Evolutionary conservation across 2,113 vertebrate genomes (phyloP), one percentile per base, ranked within the genome.

Genomic region (Anser cygnoides): DNA sequence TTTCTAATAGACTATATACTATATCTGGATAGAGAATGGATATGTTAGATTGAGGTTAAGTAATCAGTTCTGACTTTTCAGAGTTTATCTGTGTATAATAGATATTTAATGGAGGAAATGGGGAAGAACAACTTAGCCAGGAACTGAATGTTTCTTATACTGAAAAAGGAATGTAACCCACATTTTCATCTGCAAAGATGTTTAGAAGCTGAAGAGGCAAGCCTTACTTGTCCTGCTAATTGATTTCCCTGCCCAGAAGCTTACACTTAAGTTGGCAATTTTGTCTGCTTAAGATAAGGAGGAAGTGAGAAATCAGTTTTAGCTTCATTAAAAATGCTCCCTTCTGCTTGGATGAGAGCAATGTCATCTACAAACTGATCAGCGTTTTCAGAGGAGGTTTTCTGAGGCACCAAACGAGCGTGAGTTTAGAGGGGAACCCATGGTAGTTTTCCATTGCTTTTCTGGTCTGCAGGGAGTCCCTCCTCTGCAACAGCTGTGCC

Each of bases 131-230:
- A 54, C 93, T 96, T 93, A 95, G 66, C 81, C 41, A 55, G 85
- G 35, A 66, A 73, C 52, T 70, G 84, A 68, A 52, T 33, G 46
- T 83, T 96, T 78, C 41, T 68, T 49, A 15, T 37, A 46, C 29
- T 75, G 62, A 93, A 59, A 62, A 78, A 91, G 57, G 46, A 89
- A 61, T 33, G 35, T 93, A 93, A 89, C 35, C 33, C 66, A 46
- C 54, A 80, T 93, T 97, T 96, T 89, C 54, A 76, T 71, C 10
- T 79, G 67, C 93, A 67, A 76, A 93, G 52, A 61, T 76, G 37
- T 96, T 93, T 52, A 89, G 39, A 92, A 87, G 83, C 79, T 92
- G 37, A 80, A 90, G 71, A 94, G 65, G n/a, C 72, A 87, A 84
- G 37, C 25, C 66, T 93, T 71, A 16, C 31, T 97, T 93, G 29